phyloP scores from a whole-genome alignment of 1,140 invertebrate species.

The Uloborus diversus region DNA sequence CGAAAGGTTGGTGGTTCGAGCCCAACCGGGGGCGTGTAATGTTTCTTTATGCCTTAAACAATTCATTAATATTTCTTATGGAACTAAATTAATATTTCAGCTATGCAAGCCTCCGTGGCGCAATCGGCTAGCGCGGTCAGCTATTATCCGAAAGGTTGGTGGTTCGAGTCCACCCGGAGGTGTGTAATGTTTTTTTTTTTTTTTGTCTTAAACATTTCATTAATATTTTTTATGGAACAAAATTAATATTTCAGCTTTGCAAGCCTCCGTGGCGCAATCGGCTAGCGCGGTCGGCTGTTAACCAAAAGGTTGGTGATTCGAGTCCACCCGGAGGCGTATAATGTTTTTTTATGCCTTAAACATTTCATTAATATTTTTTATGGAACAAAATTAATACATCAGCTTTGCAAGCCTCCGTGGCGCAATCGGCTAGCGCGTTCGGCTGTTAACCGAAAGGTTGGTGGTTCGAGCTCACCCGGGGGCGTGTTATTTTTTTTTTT shows the following conservation, averaged over 20 bases:
- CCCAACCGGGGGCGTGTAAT: constrained; percentile 54
- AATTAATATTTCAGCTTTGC: too few relatives aligned
- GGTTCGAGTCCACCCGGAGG: constrained; percentile 55
- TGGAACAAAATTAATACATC: too few relatives aligned
- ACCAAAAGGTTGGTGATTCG: constrained; percentile 56
- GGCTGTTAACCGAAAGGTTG: constrained; percentile 56
- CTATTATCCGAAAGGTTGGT: constrained; percentile 56
- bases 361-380: too few relatives aligned
- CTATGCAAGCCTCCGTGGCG: constrained; percentile 50
- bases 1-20: constrained; percentile 56
- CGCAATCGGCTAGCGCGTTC: constrained; percentile 56
- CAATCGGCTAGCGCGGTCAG: constrained; percentile 55
- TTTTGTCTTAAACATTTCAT: too few relatives aligned
- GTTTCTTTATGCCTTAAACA: too few relatives aligned
- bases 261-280: constrained; percentile 52
- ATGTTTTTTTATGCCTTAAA: too few relatives aligned
- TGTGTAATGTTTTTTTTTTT: too few relatives aligned
- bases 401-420: constrained; percentile 49
- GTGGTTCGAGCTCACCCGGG: constrained; percentile 55
- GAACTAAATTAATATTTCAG: too few relatives aligned
- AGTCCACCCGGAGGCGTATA: constrained; percentile 54
- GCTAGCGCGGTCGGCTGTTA: constrained; percentile 56
- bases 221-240: too few relatives aligned
- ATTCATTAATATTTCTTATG: too few relatives aligned
- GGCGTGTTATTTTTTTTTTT: too few relatives aligned